These are phyloP conservation scores for Papilio elwesi DNA, from an alignment of 2,888 invertebrate genomes.

Conservation along the genomic window DNA sequence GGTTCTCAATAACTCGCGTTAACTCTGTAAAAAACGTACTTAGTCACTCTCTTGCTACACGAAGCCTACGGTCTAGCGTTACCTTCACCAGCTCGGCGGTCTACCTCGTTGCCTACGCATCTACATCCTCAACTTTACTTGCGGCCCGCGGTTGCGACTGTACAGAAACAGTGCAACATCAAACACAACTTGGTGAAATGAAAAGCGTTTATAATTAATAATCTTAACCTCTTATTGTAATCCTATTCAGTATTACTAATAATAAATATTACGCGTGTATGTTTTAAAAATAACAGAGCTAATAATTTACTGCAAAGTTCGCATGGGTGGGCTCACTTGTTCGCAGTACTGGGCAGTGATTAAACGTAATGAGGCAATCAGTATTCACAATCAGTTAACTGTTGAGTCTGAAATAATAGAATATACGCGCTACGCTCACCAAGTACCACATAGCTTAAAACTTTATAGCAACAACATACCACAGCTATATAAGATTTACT, in stretches of 20 bases:
- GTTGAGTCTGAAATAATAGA: conserved; percentile 12
- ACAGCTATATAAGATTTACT: no score
- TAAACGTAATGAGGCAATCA: conserved; percentile 26
- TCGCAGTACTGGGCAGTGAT: conserved; percentile 20
- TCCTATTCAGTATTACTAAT: conserved; percentile 10
- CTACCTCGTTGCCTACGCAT: no score
- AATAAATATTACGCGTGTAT: background rate
- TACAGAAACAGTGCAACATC: no score
- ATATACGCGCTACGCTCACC: conserved; percentile 1
- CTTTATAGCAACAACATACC: no score
- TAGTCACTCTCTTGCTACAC: no score
- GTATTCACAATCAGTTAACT: conserved; percentile 25
- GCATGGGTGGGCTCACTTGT: conserved; percentile 31
- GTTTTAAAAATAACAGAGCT: conserved; percentile 12
- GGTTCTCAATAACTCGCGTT: no score
- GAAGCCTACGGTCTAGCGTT: no score
- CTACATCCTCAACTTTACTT: no score
- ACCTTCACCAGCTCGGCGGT: no score
- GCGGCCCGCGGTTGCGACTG: no score
- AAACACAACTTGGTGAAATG: no score
- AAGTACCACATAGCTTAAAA: background rate
- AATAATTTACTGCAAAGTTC: conserved; percentile 1
- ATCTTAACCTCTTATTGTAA: background rate
- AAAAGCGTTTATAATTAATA: background rate
- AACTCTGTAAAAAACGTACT: no score